Conservation (phyloP, 2,888 invertebrate genomes). For the Dicyrtoma fusca region DNA sequence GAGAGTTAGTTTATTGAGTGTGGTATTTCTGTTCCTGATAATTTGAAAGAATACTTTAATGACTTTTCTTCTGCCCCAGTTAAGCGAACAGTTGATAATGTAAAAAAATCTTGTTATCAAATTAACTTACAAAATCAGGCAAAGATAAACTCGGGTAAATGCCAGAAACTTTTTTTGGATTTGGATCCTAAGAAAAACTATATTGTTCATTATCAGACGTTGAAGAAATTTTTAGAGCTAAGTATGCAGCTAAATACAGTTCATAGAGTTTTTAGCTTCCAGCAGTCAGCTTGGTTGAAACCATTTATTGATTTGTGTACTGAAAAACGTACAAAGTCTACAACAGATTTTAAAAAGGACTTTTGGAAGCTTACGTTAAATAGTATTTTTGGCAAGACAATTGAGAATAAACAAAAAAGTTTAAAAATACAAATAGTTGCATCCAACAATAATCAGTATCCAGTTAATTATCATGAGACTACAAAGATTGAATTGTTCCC, state of each 20-base stretch:
- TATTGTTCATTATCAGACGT: slow-evolving; percentile 52
- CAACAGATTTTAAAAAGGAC: slow-evolving; percentile 57
- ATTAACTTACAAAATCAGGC: background rate
- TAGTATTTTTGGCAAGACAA: slow-evolving; percentile 58
- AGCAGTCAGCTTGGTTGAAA: slow-evolving; percentile 54
- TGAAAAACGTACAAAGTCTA: slow-evolving; percentile 52
- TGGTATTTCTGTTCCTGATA: slow-evolving; percentile 60
- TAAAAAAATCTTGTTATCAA: slow-evolving; percentile 14
- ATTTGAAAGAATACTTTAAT: slow-evolving; percentile 58
- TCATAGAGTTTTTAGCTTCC: slow-evolving; percentile 53
- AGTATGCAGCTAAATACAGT: slow-evolving; percentile 55
- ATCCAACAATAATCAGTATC: background rate
- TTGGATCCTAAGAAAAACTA: slow-evolving; percentile 53
- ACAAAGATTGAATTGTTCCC: no score
- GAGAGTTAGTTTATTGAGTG: slow-evolving; percentile 61
- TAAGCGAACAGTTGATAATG: background rate
- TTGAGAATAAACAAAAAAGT: slow-evolving; percentile 34
- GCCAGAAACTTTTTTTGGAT: slow-evolving; percentile 53
- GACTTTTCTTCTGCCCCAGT: slow-evolving; percentile 57
- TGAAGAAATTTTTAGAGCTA: slow-evolving; percentile 47
- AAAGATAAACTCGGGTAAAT: background rate
- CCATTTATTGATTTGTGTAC: slow-evolving; percentile 56
- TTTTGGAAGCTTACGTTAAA: slow-evolving; percentile 58
- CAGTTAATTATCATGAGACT: background rate
- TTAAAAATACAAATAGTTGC: background rate